Evolutionary conservation across 2,113 vertebrate species (phyloP).

Genomic region (Callopanchax toddi): DNA sequence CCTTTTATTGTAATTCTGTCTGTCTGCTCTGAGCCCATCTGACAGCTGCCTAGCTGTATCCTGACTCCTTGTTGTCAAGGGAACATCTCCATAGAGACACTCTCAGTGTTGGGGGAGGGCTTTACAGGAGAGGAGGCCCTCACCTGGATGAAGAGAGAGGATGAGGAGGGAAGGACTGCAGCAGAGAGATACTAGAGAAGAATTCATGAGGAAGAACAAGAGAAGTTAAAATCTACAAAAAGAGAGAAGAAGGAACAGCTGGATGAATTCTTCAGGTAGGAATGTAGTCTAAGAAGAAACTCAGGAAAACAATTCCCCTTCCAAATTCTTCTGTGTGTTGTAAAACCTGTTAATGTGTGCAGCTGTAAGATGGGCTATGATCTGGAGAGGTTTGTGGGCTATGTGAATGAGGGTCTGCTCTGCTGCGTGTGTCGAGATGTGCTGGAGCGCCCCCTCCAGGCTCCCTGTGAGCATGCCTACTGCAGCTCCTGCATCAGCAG

Average conservation of each 20-base stretch:
- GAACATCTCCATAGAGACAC: conserved; percentile 65
- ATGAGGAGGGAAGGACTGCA: conserved; percentile 18
- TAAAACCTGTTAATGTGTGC: conserved; percentile 2
- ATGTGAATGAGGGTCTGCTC: conserved; percentile 88
- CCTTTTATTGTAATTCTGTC: conserved; percentile 53
- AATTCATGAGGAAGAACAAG: conserved; percentile 14
- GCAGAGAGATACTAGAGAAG: conserved; percentile 1
- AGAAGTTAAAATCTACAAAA: conserved; percentile 16
- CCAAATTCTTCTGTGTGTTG: not conserved
- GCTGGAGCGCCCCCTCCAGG: conserved; percentile 87
- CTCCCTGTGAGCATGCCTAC: conserved; percentile 90
- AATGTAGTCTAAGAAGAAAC: not conserved
- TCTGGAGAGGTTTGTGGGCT: conserved; percentile 88
- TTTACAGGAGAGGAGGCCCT: conserved; percentile 52
- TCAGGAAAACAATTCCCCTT: not conserved
- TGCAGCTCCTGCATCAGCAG: conserved; percentile 87
- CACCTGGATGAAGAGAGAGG: conserved; percentile 34
- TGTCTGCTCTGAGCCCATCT: conserved; percentile 66
- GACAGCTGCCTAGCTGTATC: conserved; percentile 72
- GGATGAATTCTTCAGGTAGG: conserved; percentile 60
- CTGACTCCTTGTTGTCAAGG: conserved; percentile 70
- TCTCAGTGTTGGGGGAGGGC: conserved; percentile 45
- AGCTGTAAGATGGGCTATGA: conserved; percentile 86
- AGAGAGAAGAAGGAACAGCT: conserved; percentile 19
- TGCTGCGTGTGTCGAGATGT: conserved; percentile 90